Base-by-base conservation (phyloP, 2,888 invertebrate species). In the Cistogaster globosa region DNA sequence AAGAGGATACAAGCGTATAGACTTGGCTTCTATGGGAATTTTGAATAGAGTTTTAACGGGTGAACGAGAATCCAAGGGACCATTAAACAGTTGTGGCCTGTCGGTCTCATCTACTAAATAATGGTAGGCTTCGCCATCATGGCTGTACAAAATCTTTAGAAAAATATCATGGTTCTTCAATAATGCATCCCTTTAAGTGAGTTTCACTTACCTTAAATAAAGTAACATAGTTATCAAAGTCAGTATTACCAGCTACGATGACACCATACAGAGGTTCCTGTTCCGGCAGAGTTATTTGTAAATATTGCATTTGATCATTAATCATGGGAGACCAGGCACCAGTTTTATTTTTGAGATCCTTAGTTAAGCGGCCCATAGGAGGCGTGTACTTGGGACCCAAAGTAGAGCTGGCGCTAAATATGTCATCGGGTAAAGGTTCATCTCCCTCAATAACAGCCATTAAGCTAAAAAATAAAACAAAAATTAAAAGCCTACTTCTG, bases 221-320 rank as follows among this genome's bases (percentile, higher is more conserved):
- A 20, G 96, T 97, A 55, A 97, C 96, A 91, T 95, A 97, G 89
- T 96, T 94, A 87, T 96, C 94, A 82, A 94, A 94, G 3, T 94
- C 89, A 0, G 95, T 94, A 90, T 94, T 95, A 22, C 97, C 97
- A 89, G 95, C 95, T 87, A 97, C 91, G 12, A 94, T 92, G 0
- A 97, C 93, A 0, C 97, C 97, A 89, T 96, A 97, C 20, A 98
- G 91, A 0, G 96, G 95, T 89, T 95, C 95, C 3, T 94, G 93
- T 11, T 93, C 93, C 0, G 94, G 94, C 55, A 97, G 93, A 88
- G 95, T 94, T 36, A 96, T 93, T 92, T 96, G 95, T 83, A 97
- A 92, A 93, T 95, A 97, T 91, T 96, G 96, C 88, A 95, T 93
- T 87, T 92, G 89, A 89, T 96, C 94, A 32, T 93, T 92, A 22